Base-by-base conservation (phyloP, 2,888 invertebrate genomes). In the Amorpha juglandis region DNA sequence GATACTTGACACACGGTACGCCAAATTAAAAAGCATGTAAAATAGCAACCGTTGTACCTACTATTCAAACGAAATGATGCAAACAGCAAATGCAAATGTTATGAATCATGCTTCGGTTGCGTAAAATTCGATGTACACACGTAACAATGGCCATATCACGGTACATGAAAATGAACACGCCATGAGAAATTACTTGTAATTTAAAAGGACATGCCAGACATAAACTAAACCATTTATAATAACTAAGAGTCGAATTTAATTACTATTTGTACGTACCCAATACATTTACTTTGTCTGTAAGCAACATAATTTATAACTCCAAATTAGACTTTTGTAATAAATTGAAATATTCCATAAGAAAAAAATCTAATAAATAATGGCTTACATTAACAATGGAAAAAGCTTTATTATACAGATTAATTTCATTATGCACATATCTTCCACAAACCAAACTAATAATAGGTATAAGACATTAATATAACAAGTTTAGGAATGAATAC, bases 31-130 rank as follows among this genome's bases (percentile, higher is more conserved):
- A 27, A 69, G 68, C 71, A 71, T 69, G 71, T 68, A 73, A 72
- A 72, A 66, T 68, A 70, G 69, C 64, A 67, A 66, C 71, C 69
- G n/a, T n/a, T 66, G 74, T 74, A 71, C 27, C 65, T 70, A 72
- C 62, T 55, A 72, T 71, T 47, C 27, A 71, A 74, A 74, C 71
- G 65, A 73, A 72, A 75, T 77, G 73, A 74, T 74, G 76, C 74
- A 78, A 77, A 76, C 71, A n/a, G n/a, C n/a, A n/a, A n/a, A n/a
- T n/a, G n/a, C n/a, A n/a, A 73, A 71, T 64, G 11, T 42, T 45
- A 72, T 85, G 85, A 86, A 74, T 86, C 85, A 86, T 76, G 71
- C 72, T 75, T 69, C 65, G 71, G 65, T 85, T 86, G 78, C 81
- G 83, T 80, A 82, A 80, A 77, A 74, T 72, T 74, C 71, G 72